Evolutionary conservation across 2,888 invertebrate genomes (phyloP), one percentile per base, ranked within the genome.

Genomic region (Drosophila meridiana): DNA sequence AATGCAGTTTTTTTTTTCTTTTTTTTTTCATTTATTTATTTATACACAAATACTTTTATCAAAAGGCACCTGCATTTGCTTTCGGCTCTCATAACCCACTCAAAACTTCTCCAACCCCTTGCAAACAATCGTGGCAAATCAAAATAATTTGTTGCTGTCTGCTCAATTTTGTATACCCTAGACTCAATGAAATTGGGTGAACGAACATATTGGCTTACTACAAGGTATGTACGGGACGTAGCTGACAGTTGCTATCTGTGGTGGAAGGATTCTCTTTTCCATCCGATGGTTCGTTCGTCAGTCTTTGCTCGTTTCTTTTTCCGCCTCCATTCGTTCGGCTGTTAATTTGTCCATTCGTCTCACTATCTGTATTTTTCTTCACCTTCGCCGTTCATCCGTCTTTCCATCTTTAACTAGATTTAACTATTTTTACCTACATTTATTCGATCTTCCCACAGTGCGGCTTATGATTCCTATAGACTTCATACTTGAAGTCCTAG

Each of bases 81-180:
- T 7, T 53, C 34, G 36, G 34, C 52, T 43, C 58, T 30, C 50
- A 40, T 36, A 53, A 45, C 26, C 59, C 53, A 52, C 38, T 38
- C 43, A 6, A 9, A 32, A 20, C 2, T 2, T 6, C 13, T 43
- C 13, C 32, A 5, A 26, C 11, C 56, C 6, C n/a, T 32, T 2
- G 26, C 3, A 11, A 32, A 55, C 20, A 55, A 55, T 3, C 26
- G 30, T 8, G 4, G n/a, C 4, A 40, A 28, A 30, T 32, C 20
- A 32, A 42, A 63, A 73, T 63, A 55, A 69, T 76, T 76, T 62
- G 58, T 73, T 65, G 76, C 66, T 67, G 64, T 59, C 66, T 58
- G 58, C 30, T 38, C 40, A 60, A 68, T 58, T 72, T 58, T 64
- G 13, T 26, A 36, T 52, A 52, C 52, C 52, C 52, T 52, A 34